Percentiles rank a stretch among this genome's conserved stretches.
Evolutionary conservation across 2,888 invertebrate species (phyloP).

Genomic region (Onthophagus sagittarius): DNA sequence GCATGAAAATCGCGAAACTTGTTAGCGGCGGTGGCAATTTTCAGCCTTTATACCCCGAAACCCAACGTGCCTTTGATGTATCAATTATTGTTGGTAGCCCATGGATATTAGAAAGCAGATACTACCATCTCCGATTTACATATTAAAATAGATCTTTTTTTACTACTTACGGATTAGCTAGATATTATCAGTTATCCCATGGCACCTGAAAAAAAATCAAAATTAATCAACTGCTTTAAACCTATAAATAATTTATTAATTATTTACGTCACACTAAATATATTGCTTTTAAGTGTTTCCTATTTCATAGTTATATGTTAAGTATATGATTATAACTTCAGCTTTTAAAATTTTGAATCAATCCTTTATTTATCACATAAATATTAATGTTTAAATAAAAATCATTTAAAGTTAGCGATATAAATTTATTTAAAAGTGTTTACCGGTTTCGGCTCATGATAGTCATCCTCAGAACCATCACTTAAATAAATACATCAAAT

Average conservation of each 20-base stretch:
- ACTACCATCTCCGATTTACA: conserved; percentile 12
- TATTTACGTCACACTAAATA: no score
- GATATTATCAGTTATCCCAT: conserved; percentile 22
- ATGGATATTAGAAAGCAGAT: neutral
- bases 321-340: no score
- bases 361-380: no score
- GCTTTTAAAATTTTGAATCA: no score
- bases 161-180: neutral
- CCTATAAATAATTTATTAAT: neutral
- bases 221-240: neutral
- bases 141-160: neutral
- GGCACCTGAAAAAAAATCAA: conserved; percentile 22
- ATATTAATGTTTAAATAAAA: no score
- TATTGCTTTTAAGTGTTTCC: no score
- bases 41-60: neutral
- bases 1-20: neutral
- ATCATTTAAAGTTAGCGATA: no score
- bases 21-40: neutral
- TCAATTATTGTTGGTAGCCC: neutral
- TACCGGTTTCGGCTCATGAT: no score
- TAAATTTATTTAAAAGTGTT: no score
- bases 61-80: neutral
- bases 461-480: no score
- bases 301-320: no score
- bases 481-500: no score